Percentiles rank a stretch among this genome's conserved stretches.
Evolutionary conservation across 2,888 invertebrate genomes (phyloP).

Genomic region (Clepsis dumicolana): DNA sequence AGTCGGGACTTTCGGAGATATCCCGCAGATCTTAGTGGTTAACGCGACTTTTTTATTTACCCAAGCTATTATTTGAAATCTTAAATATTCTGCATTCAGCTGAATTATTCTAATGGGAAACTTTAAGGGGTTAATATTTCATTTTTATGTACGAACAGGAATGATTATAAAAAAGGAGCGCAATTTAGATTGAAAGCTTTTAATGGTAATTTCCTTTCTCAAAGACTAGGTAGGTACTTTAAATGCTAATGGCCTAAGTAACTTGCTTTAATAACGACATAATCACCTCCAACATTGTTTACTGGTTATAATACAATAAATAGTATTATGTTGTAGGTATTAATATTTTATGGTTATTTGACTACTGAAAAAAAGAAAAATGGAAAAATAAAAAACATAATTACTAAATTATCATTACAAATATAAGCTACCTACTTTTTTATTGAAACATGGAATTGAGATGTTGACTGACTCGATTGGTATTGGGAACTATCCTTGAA

Average conservation of each 20-base stretch:
- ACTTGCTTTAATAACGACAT: slow-evolving; percentile 6
- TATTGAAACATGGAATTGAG: too few species aligned
- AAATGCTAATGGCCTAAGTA: slow-evolving; percentile 1
- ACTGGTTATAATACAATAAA: background rate
- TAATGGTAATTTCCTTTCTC: slow-evolving; percentile 14
- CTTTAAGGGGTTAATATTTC: slow-evolving; percentile 8
- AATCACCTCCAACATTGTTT: slow-evolving; percentile 1
- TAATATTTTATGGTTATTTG: slow-evolving; percentile 1
- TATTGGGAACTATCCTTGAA: too few species aligned
- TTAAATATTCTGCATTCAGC: background rate
- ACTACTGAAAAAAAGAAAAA: background rate
- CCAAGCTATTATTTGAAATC: background rate
- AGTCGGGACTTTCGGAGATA: too few species aligned
- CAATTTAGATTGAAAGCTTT: slow-evolving; percentile 23
- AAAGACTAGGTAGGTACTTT: slow-evolving; percentile 8
- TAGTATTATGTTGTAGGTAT: background rate
- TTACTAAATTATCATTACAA: too few species aligned
- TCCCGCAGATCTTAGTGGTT: too few species aligned
- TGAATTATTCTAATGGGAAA: background rate
- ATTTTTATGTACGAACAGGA: slow-evolving; percentile 2
- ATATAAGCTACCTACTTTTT: too few species aligned
- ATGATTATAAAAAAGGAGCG: slow-evolving; percentile 10
- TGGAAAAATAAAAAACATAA: too few species aligned
- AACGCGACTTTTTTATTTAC: too few species aligned
- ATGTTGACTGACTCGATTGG: too few species aligned